phyloP scores from a whole-genome alignment of 2,797 vertebrate species.

The Melanogrammus aeglefinus region DNA sequence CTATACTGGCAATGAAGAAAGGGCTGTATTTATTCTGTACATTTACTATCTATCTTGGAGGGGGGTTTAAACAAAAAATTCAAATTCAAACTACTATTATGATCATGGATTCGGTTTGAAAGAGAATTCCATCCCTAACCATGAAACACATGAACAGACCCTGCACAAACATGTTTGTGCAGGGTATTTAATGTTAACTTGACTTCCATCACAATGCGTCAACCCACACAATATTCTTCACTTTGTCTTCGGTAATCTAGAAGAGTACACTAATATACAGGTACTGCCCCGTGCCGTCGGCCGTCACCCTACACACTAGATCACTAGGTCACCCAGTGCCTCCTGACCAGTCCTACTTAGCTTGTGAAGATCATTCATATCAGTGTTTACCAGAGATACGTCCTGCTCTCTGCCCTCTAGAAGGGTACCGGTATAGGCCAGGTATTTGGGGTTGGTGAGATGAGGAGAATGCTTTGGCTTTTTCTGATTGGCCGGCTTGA shows the following conservation, averaged over 20 bases:
- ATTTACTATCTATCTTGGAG: background rate
- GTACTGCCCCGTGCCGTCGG: conserved; percentile 92
- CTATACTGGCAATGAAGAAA: background rate
- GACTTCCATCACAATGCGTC: background rate
- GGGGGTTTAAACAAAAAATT: background rate
- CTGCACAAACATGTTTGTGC: too few species aligned
- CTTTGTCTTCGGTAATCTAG: background rate
- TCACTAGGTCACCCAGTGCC: background rate
- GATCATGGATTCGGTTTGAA: background rate
- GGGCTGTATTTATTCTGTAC: background rate
- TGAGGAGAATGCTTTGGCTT: too few species aligned
- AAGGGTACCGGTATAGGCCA: background rate
- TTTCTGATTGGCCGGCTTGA: too few species aligned
- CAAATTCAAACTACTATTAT: background rate
- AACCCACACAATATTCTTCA: background rate
- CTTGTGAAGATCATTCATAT: background rate
- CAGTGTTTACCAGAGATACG: background rate
- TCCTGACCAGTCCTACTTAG: background rate
- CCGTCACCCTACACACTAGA: conserved; percentile 53
- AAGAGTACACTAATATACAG: conserved; percentile 48
- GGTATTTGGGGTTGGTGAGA: background rate
- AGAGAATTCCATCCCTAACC: background rate
- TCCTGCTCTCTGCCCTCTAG: background rate
- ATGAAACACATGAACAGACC: background rate
- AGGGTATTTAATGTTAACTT: background rate